Evolutionary conservation across 1,140 invertebrate species (phyloP).

Genomic region (Philotrypesis tridentata): DNA sequence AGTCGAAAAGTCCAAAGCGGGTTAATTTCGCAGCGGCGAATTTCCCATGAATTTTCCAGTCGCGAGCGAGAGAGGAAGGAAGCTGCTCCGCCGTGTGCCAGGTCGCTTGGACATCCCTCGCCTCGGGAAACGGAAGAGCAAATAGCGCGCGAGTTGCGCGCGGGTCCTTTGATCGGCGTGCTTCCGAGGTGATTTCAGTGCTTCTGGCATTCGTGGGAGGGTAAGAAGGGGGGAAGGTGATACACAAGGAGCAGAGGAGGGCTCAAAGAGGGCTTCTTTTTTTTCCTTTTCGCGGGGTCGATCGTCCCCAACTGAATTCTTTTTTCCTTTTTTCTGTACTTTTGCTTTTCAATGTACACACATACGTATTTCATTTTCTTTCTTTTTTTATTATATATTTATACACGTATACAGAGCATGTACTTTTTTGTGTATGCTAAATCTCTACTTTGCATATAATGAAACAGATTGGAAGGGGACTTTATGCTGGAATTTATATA

Average conservation of each 20-base stretch:
- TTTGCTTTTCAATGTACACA: slow-evolving; percentile 9
- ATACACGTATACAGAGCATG: background rate
- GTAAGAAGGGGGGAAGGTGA: slow-evolving; percentile 60
- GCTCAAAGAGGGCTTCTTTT: slow-evolving; percentile 57
- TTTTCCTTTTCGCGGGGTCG: background rate
- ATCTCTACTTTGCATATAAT: slow-evolving; percentile 48
- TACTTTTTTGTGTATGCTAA: slow-evolving; percentile 40
- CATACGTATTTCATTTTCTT: no score
- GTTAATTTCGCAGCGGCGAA: slow-evolving; percentile 28
- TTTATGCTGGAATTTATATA: slow-evolving; percentile 21
- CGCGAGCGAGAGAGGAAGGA: background rate
- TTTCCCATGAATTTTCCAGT: slow-evolving; percentile 28
- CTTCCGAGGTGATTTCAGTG: slow-evolving; percentile 62
- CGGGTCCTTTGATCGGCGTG: slow-evolving; percentile 60
- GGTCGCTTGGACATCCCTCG: slow-evolving; percentile 41
- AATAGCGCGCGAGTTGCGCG: slow-evolving; percentile 38
- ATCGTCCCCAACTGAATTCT: slow-evolving; percentile 12
- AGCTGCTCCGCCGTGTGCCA: background rate
- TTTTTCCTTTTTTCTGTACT: slow-evolving; percentile 7
- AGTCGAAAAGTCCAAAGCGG: slow-evolving; percentile 30
- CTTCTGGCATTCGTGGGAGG: slow-evolving; percentile 72
- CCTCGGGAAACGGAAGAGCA: slow-evolving; percentile 39
- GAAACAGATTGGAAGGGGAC: slow-evolving; percentile 47
- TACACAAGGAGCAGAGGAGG: slow-evolving; percentile 69
- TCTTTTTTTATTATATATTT: background rate